Evolutionary conservation across 2,888 invertebrate genomes (phyloP).

Genomic region (Metallyticus violacea): DNA sequence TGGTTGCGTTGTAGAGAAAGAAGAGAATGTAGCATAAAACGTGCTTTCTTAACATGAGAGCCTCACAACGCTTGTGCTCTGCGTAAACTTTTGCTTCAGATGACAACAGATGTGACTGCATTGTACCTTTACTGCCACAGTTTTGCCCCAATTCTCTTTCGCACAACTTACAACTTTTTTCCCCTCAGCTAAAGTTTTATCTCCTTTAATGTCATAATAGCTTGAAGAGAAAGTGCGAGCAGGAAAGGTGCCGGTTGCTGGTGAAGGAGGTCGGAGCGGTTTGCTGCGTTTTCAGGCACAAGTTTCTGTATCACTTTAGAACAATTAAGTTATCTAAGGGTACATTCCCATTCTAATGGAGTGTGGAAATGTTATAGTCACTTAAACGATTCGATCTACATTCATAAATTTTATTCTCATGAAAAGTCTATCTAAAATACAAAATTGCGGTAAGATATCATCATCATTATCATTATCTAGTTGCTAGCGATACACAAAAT

Average conservation of each 20-base stretch:
- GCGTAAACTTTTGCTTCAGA: background rate
- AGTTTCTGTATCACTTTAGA: background rate
- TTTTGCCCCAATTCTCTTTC: background rate
- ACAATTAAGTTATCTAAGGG: background rate
- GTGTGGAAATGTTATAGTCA: no score
- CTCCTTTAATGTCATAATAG: background rate
- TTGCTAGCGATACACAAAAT: no score
- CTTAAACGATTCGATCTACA: no score
- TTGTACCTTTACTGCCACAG: background rate
- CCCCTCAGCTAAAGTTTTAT: background rate
- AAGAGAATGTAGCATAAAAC: background rate
- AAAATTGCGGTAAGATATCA: no score
- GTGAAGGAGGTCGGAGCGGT: no score
- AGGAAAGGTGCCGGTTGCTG: background rate
- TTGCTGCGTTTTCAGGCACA: background rate
- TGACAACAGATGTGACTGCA: background rate
- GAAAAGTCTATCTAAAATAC: no score
- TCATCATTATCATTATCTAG: no score
- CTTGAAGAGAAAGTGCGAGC: background rate
- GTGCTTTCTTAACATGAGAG: background rate
- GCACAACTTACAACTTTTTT: background rate
- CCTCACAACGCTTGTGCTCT: background rate
- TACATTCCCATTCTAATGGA: background rate
- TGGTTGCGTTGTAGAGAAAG: no score
- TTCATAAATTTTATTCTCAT: no score